A percentile compares a stretch with the other conserved stretches of the same genome.
Evolutionary conservation across 1,140 invertebrate species (phyloP).

Genomic region (Wiebesia pumilae): DNA sequence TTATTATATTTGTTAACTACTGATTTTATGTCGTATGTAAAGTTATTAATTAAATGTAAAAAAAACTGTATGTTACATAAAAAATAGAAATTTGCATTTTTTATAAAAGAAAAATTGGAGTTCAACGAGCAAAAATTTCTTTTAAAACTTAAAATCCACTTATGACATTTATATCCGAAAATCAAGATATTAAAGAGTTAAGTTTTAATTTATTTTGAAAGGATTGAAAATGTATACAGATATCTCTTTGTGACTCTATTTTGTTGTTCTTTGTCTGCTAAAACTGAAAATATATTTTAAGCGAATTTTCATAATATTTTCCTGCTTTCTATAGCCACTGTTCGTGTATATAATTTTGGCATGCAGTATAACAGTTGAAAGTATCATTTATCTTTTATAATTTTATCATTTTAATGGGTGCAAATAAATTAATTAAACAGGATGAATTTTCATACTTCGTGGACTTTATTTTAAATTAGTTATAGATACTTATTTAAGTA

Average conservation of each 20-base stretch:
- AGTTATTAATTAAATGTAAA: not conserved
- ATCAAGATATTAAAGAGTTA: not conserved
- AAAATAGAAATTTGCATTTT: not conserved
- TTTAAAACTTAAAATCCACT: not conserved
- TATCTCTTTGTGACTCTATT: not conserved
- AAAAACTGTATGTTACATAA: not conserved
- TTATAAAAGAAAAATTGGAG: not conserved
- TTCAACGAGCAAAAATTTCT: not conserved
- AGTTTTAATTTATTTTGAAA: not conserved
- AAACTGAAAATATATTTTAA: not conserved
- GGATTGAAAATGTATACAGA: not conserved
- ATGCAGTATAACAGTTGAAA: not conserved
- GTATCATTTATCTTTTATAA: not conserved
- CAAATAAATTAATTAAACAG: not conserved
- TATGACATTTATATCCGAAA: not conserved
- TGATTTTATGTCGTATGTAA: not conserved
- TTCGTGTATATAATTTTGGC: not conserved
- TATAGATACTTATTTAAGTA: constrained; percentile 2
- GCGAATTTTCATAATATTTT: too few species aligned
- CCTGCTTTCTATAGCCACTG: too few species aligned
- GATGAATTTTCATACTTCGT: not conserved
- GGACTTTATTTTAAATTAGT: not conserved
- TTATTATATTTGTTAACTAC: not conserved
- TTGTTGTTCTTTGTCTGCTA: not conserved
- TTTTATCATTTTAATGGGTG: not conserved